Base-by-base conservation (phyloP, 1,140 invertebrate species). In the Hyposmocoma kahamanoa region DNA sequence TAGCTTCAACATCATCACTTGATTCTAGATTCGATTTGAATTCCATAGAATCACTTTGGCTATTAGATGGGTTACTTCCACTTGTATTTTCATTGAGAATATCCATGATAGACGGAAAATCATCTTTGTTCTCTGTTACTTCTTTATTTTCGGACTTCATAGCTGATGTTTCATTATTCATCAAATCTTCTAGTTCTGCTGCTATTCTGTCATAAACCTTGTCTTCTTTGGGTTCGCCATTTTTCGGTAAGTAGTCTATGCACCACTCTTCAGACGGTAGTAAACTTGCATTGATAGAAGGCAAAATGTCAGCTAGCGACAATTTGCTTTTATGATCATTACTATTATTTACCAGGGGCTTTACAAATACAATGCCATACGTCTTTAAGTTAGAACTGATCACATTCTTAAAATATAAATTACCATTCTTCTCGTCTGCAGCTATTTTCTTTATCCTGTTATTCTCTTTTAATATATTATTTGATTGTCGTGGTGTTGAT, bases 41-140 rank as follows among this genome's bases (percentile, higher is more conserved):
- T 36, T 70, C 67, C 42, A 64, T 43, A 24, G 53, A 55, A 59
- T 30, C 63, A 56, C 46, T 71, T 56, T 71, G 61, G 42, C 75
- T 56, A 56, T 22, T 61, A 28, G 48, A 41, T 62, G 76, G 82
- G 42, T 47, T 59, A 41, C 39, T 62, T 19, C 64, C 67, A 52
- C 53, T 59, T 24, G 56, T 52, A 42, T 73, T 80, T 47, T 87
- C 86, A 75, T 86, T 86, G 8, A 87, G 63, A 39, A 87, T 86
- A 47, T 87, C 86, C 83, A 87, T 85, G 34, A 87, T 87, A 3
- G 86, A 87, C 28, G 86, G 84, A 53, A 86, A 87, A n/a, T 87
- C 84, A 63, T 87, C 54, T 62, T 84, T 85, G 22, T 45, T 66
- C 30, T 73, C 73, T 28, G 51, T 32, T 6, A 36, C 4, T 42